Base-by-base conservation (phyloP, 2,888 invertebrate species). In the Furcula furcula region DNA sequence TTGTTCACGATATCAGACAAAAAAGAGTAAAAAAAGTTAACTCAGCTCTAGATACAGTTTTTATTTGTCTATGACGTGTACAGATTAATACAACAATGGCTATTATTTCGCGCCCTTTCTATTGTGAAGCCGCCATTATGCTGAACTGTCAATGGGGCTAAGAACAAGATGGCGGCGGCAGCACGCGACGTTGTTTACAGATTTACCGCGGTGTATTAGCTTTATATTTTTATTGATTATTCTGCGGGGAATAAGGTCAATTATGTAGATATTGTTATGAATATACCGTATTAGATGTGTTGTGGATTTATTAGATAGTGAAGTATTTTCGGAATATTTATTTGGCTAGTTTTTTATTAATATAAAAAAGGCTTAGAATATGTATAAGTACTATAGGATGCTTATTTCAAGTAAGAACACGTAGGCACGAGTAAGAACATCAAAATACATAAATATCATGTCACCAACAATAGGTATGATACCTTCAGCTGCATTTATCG, bases 141-240 rank as follows among this genome's bases (percentile, higher is more conserved):
- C 38, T 23, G 10, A 46, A 47, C 65, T 67, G 65, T 69, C 69
- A 69, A 56, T 62, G 54, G 50, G 66, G 62, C 60, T 73, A 72
- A 67, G 65, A 69, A 55, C 69, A 80, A 80, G 74, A 80, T 79
- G 79, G 79, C 80, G 55, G 60, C 58, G 28, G 40, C 16, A 63
- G 62, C 78, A 78, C 72, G 77, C 76, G 65, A 73, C 57, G 40
- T 20, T 56, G 56, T 66, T 70, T 64, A 68, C 67, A 57, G 69
- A 77, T 71, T 73, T 67, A 46, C 59, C 37, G 46, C 51, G 37
- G 52, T 52, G 52, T 64, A 59, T 64, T 59, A 57, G 55, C 60
- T 50, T 63, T 65, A 57, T 42, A 42, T 44, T 39, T 45, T 47
- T 42, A 40, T 36, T 37, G 44, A 40, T 41, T 51, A 49, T 52